These are phyloP conservation scores for Metallyticus violacea DNA, from an alignment of 2,888 invertebrate genomes.

Conservation along the genomic window DNA sequence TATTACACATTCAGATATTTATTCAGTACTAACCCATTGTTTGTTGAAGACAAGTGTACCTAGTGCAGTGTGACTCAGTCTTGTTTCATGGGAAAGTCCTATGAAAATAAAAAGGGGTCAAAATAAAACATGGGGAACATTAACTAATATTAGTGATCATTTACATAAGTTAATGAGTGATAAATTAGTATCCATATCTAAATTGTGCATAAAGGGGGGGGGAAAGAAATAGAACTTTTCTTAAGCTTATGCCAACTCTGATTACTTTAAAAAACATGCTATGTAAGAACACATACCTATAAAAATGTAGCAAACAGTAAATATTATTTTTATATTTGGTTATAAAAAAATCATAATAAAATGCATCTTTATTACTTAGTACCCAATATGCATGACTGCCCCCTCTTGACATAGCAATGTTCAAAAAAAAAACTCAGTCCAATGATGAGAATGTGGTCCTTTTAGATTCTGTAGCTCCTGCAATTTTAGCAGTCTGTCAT, in stretches of 20 bases:
- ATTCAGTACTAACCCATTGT: not conserved
- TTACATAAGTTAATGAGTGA: not conserved
- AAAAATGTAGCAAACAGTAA: not conserved
- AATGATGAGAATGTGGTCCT: too few species aligned
- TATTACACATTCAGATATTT: not conserved
- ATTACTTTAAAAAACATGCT: not conserved
- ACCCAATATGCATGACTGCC: too few species aligned
- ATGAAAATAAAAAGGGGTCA: slow-evolving; percentile 14
- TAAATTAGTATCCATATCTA: not conserved
- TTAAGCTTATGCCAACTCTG: not conserved
- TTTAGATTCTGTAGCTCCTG: too few species aligned
- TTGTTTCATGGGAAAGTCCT: not conserved
- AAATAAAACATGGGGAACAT: slow-evolving; percentile 1
- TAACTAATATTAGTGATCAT: not conserved
- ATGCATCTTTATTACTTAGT: too few species aligned
- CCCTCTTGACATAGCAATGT: too few species aligned
- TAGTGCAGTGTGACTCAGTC: not conserved
- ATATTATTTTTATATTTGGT: not conserved
- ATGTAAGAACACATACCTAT: not conserved
- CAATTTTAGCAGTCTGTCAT: too few species aligned
- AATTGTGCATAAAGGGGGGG: not conserved
- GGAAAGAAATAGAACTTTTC: not conserved
- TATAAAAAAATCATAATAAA: not conserved
- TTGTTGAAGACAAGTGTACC: not conserved
- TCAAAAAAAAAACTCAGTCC: too few species aligned